Evolutionary conservation across 92 coral and sea anemone genomes (phyloP).

Genomic region (Desmophyllum pertusum): DNA sequence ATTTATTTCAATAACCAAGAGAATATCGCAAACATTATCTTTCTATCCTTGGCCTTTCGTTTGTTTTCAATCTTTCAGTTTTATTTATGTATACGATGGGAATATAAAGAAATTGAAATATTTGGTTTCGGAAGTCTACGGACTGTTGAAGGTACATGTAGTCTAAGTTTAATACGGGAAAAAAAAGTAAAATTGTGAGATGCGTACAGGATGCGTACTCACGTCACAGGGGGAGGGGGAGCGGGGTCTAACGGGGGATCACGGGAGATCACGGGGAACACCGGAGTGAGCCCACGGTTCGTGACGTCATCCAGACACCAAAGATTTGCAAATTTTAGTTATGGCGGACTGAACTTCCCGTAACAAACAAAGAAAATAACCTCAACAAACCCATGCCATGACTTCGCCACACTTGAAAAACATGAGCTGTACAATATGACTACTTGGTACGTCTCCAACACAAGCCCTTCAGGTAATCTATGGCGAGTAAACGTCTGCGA

Average conservation of each 20-base stretch:
- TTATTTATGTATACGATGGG: too few species aligned
- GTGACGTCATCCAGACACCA: constrained; percentile 34
- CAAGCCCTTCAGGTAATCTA: constrained; percentile 68
- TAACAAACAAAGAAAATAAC: constrained; percentile 27
- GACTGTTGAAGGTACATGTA: not conserved
- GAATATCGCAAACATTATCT: too few species aligned
- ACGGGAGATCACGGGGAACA: not conserved
- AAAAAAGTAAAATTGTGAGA: too few species aligned
- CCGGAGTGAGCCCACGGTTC: constrained; percentile 2
- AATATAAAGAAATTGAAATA: too few species aligned
- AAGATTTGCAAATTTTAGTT: constrained; percentile 15
- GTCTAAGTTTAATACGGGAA: too few species aligned
- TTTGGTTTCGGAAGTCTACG: not conserved
- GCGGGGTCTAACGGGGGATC: not conserved
- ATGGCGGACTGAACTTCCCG: constrained; percentile 29
- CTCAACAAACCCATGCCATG: not conserved
- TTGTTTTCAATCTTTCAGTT: too few species aligned
- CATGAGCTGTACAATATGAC: constrained; percentile 55
- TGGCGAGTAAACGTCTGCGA: constrained; percentile 23
- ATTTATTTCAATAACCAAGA: too few species aligned
- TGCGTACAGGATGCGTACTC: not conserved
- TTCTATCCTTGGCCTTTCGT: too few species aligned
- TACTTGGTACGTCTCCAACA: constrained; percentile 82
- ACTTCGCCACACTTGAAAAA: constrained; percentile 17
- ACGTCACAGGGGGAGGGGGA: not conserved